phyloP scores from a whole-genome alignment of 2,888 invertebrate genomes.

The Pyrrhosoma nymphula region DNA sequence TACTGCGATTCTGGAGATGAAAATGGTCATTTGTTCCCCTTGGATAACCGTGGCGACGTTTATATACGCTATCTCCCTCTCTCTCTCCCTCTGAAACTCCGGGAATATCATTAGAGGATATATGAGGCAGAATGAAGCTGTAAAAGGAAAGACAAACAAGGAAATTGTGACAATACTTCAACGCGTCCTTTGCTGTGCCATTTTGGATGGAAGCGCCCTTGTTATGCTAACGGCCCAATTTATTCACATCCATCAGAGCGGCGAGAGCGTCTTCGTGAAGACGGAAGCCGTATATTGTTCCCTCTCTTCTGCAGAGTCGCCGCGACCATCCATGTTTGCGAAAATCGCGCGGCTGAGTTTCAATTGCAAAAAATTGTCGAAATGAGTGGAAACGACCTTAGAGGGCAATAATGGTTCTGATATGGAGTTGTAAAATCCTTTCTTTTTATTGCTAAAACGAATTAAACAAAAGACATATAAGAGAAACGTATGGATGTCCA shows the following conservation, averaged over 20 bases:
- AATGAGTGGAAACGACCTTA: too few species aligned
- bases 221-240: background rate
- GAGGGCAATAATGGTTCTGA: too few species aligned
- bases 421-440: too few species aligned
- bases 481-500: too few species aligned
- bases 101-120: background rate
- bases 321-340: too few species aligned
- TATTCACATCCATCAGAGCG: background rate
- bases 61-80: background rate
- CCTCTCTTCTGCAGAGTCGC: too few species aligned
- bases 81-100: background rate
- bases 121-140: constrained; percentile 18
- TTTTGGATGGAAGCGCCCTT: background rate
- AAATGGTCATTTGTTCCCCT: background rate
- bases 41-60: background rate
- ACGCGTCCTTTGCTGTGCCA: background rate
- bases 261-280: background rate
- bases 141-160: background rate
- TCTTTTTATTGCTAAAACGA: too few species aligned
- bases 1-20: background rate
- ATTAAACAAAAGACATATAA: too few species aligned
- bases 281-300: background rate
- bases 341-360: too few species aligned
- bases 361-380: too few species aligned
- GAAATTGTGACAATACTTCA: constrained; percentile 6